Conservation (phyloP, 2,888 invertebrate species). For the Troides helena region DNA sequence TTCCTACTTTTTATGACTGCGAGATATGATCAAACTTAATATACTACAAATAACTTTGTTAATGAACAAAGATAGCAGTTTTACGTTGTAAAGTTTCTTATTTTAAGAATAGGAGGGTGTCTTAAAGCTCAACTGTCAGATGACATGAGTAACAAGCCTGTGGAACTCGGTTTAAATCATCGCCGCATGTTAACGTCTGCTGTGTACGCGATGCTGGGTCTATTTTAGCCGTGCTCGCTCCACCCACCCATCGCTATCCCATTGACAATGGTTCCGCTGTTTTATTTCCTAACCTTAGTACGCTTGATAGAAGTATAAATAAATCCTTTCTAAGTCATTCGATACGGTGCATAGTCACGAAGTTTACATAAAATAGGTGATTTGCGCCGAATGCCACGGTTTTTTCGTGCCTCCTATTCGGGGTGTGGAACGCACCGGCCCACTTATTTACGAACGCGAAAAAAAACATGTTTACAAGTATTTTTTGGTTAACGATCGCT, state of each 20-base stretch:
- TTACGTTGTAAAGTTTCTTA: constrained; percentile 6
- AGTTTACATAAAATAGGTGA: constrained; percentile 79
- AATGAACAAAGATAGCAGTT: constrained; percentile 29
- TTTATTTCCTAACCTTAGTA: constrained; percentile 44
- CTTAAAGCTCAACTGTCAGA: constrained; percentile 27
- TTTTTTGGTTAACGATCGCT: constrained; percentile 55
- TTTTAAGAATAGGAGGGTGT: constrained; percentile 36
- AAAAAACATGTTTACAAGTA: constrained; percentile 73
- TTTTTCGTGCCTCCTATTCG: constrained; percentile 55
- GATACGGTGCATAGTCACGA: constrained; percentile 78
- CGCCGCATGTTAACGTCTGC: constrained; percentile 45
- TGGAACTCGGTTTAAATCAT: constrained; percentile 58
- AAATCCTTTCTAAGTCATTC: constrained; percentile 78
- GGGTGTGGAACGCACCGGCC: constrained; percentile 52
- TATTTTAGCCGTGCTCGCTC: constrained; percentile 55
- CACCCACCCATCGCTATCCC: constrained; percentile 53
- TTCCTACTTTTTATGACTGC: constrained; percentile 13
- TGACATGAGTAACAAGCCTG: constrained; percentile 55
- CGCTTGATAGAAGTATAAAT: constrained; percentile 63
- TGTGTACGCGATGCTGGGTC: constrained; percentile 44
- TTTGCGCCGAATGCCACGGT: constrained; percentile 71
- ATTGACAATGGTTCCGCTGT: constrained; percentile 52
- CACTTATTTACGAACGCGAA: constrained; percentile 57
- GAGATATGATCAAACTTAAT: constrained; percentile 19
- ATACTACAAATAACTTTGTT: not conserved